Evolutionary conservation across 1,140 invertebrate genomes (phyloP), one percentile per base, ranked within the genome.

Genomic region (Cyrtorhinus lividipennis): DNA sequence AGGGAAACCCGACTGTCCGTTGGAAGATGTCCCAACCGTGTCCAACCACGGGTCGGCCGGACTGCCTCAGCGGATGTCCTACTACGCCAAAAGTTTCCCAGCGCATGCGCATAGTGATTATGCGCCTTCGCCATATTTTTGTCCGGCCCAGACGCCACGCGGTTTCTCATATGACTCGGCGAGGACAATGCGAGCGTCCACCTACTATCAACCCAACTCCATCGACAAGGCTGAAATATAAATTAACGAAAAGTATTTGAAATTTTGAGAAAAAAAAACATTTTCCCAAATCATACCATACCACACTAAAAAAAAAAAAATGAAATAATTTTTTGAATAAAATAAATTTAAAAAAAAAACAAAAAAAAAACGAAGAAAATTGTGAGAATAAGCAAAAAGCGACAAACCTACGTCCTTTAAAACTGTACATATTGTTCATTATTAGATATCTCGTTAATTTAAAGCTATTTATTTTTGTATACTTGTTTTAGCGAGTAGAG

Each of bases 211-310:
- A 46, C 67, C 67, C 3, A 59, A 66, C 53, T 66, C 65, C 48
- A 63, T 66, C 44, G 67, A 68, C 59, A 68, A 65, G 30, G 67
- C 67, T 15, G 67, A 68, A 24, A 68, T 68, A 58, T 68, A 58
- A n/a, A n/a, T n/a, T n/a, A 59, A 59, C 58, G 48, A 53, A 22
- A 53, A 53, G 8, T 8, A 44, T 53, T 5, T 53, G 5, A 53
- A 10, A 20, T 53, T 53, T 53, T 12, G 5, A n/a, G n/a, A n/a
- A n/a, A n/a, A n/a, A 22, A 15, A 53, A 53, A 53, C 20, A 15
- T 10, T 53, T 53, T 13, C 5, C 48, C 10, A 10, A 53, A 44
- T 10, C 8, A 44, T 10, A n/a, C 38, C 8, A 44, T 10, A 44
- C 8, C 8, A 44, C 38, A 44, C 8, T 10, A 8, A 44, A 44